phyloP scores from a whole-genome alignment of 2,797 vertebrate genomes.

The Sebastiscus albofasciatus region DNA sequence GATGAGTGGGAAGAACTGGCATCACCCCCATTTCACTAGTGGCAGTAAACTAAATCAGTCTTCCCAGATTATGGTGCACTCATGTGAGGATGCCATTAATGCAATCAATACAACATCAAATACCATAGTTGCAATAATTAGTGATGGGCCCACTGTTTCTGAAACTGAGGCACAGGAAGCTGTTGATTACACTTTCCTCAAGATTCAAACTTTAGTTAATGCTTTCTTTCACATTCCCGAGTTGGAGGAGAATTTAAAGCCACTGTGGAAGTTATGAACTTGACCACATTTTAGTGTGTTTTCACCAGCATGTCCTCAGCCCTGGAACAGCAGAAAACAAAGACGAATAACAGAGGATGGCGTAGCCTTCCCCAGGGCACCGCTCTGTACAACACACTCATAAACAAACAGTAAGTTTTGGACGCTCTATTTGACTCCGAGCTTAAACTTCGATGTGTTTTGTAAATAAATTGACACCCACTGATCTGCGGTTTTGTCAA shows the following conservation, averaged over 20 bases:
- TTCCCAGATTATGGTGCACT: not conserved
- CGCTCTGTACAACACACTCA: slow-evolving; percentile 5
- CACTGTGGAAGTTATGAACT: slow-evolving; percentile 2
- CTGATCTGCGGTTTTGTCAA: slow-evolving; percentile 57
- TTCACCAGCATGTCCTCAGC: slow-evolving; percentile 16
- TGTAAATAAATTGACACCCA: slow-evolving; percentile 60
- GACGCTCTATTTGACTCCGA: slow-evolving; percentile 53
- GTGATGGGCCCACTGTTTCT: not conserved
- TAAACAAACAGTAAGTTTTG: slow-evolving; percentile 45
- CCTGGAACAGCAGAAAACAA: slow-evolving; percentile 15
- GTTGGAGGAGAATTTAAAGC: not conserved
- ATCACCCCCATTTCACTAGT: not conserved
- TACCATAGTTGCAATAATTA: not conserved
- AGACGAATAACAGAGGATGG: slow-evolving; percentile 40
- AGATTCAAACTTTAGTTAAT: not conserved
- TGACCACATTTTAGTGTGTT: not conserved
- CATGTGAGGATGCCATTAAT: not conserved
- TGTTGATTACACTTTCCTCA: not conserved
- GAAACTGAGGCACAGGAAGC: not conserved
- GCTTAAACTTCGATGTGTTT: slow-evolving; percentile 50
- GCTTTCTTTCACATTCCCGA: not conserved
- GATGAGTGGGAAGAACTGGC: not conserved
- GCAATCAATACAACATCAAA: not conserved
- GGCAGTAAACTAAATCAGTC: not conserved
- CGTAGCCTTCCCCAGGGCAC: slow-evolving; percentile 48